These are phyloP conservation scores for Catostylus mosaicus DNA, from an alignment of 30 jellyfish, hydroid and myxozoan genomes.

Conservation along the genomic window DNA sequence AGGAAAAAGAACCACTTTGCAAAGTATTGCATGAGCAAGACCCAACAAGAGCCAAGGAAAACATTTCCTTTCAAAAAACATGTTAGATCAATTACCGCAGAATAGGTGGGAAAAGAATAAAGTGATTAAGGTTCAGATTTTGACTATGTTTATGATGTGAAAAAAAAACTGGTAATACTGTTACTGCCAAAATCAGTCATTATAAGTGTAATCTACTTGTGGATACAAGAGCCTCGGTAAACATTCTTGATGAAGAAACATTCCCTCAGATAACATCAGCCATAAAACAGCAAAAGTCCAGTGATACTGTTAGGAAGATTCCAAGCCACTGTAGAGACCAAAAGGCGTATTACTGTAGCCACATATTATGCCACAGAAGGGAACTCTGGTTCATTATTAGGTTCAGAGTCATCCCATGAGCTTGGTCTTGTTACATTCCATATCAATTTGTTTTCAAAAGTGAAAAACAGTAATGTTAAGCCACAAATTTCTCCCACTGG, in stretches of 20 bases:
- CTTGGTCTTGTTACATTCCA: slow-evolving; percentile 66
- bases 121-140: slow-evolving; percentile 38
- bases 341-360: slow-evolving; percentile 58
- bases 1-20: slow-evolving; percentile 55
- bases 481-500: slow-evolving; percentile 28
- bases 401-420: slow-evolving; percentile 67
- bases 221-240: slow-evolving; percentile 59
- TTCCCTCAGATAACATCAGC: slow-evolving; percentile 43
- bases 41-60: slow-evolving; percentile 32
- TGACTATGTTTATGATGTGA: slow-evolving; percentile 41
- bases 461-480: slow-evolving; percentile 24
- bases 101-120: slow-evolving; percentile 9
- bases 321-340: slow-evolving; percentile 62
- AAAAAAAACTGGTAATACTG: slow-evolving; percentile 31
- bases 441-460: slow-evolving; percentile 25
- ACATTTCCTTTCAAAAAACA: slow-evolving; percentile 35
- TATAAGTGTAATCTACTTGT: slow-evolving; percentile 44
- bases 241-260: slow-evolving; percentile 47
- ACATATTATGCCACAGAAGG: slow-evolving; percentile 47
- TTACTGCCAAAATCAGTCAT: slow-evolving; percentile 56
- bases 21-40: slow-evolving; percentile 15
- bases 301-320: slow-evolving; percentile 47
- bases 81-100: slow-evolving; percentile 41
- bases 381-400: slow-evolving; percentile 53
- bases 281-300: slow-evolving; percentile 55